A percentile compares a stretch with the other conserved stretches of the same genome.
Conservation (phyloP, 2,113 vertebrate species). For the Melozone crissalis region DNA sequence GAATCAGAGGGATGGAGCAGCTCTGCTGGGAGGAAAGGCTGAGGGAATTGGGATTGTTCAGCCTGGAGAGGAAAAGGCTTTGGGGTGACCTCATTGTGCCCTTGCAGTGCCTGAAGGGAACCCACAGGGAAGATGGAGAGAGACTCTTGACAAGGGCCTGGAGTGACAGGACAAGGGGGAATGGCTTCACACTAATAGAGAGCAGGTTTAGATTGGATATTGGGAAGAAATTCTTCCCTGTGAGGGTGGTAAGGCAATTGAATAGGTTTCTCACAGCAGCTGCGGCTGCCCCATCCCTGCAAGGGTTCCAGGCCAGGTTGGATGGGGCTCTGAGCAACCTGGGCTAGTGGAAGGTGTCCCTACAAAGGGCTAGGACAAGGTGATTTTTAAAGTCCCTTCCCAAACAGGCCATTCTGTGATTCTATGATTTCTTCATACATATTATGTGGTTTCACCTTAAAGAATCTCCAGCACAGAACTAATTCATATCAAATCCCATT, state of each 20-base stretch:
- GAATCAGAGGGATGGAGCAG: background rate
- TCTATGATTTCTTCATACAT: background rate
- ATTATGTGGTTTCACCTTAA: background rate
- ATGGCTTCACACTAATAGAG: background rate
- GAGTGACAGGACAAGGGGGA: background rate
- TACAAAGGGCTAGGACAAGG: background rate
- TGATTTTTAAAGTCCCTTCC: background rate
- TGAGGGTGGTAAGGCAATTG: background rate
- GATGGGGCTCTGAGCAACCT: accelerated
- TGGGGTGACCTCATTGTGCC: background rate
- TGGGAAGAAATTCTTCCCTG: accelerated
- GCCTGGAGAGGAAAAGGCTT: background rate
- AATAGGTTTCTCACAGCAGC: accelerated
- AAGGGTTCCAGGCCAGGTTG: accelerated
- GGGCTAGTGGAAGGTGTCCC: accelerated
- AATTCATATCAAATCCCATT: background rate
- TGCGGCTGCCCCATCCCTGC: background rate
- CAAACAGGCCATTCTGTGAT: background rate
- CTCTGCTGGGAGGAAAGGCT: background rate
- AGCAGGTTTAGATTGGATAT: accelerated
- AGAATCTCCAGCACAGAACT: background rate
- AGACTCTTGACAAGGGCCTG: background rate
- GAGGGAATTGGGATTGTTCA: background rate
- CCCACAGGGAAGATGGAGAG: background rate
- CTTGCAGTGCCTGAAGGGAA: background rate